phyloP scores from a whole-genome alignment of 2,113 vertebrate species.

The Pollachius pollachius region DNA sequence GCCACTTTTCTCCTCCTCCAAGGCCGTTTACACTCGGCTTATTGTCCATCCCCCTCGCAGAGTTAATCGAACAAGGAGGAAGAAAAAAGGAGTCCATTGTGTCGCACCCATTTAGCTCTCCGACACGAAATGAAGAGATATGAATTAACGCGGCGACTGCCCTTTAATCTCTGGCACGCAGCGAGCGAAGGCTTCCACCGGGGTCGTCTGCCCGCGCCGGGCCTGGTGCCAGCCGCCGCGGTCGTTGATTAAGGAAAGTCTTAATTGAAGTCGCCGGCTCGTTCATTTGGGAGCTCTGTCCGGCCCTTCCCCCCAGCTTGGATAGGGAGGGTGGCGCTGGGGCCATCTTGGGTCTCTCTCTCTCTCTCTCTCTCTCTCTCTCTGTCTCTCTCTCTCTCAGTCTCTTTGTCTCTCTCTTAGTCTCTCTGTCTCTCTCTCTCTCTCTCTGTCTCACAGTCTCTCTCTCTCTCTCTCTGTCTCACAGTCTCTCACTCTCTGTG shows the following conservation, averaged over 20 bases:
- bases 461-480: too few relatives aligned
- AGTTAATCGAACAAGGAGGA: conserved; percentile 24
- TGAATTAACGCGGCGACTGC: neutral
- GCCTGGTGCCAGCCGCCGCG: conserved; percentile 31
- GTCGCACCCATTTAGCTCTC: conserved; percentile 6
- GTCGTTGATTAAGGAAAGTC: conserved; percentile 64
- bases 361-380: too few relatives aligned
- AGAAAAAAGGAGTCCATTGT: neutral
- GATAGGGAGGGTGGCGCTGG: conserved; percentile 35
- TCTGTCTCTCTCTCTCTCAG: too few relatives aligned
- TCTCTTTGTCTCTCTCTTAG: too few relatives aligned
- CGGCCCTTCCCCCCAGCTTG: conserved; percentile 36
- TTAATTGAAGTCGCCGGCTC: conserved; percentile 62
- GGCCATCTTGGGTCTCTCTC: too few relatives aligned
- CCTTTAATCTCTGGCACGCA: conserved; percentile 35
- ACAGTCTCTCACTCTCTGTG: too few relatives aligned
- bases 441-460: too few relatives aligned
- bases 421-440: too few relatives aligned
- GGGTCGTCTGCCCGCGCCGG: conserved; percentile 5
- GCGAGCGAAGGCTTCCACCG: conserved; percentile 5
- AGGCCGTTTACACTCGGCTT: conserved; percentile 15
- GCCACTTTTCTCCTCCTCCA: neutral
- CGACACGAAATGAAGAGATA: conserved; percentile 8
- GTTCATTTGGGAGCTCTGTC: conserved; percentile 39
- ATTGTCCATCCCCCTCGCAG: conserved; percentile 14